Percentiles rank a stretch among this genome's conserved stretches.
phyloP scores from a whole-genome alignment of 2,797 vertebrate species.

The Graptemys geographica region DNA sequence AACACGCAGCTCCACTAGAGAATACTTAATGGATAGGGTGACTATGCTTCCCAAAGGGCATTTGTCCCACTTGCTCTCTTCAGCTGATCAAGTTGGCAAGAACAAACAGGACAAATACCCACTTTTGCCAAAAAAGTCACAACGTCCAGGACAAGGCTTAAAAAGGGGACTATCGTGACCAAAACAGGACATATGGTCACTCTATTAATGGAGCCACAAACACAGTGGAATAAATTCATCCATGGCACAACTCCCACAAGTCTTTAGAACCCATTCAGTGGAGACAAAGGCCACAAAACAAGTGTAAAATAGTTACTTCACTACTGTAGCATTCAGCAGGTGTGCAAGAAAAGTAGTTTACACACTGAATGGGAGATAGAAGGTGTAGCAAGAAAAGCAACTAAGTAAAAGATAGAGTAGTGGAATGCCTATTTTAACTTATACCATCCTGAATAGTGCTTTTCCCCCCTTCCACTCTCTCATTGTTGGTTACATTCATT shows the following conservation, averaged over 20 bases:
- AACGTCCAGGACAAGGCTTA: too few species aligned
- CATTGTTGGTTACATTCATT: background rate
- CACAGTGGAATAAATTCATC: background rate
- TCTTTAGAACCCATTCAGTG: background rate
- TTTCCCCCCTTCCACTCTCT: background rate
- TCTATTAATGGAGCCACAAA: background rate
- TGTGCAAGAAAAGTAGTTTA: background rate
- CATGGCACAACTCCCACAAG: background rate
- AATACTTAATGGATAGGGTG: too few species aligned
- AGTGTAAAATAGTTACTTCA: background rate
- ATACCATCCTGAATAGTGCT: accelerated
- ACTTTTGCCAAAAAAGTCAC: too few species aligned
- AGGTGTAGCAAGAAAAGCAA: background rate
- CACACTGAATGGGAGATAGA: background rate
- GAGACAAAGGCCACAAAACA: background rate
- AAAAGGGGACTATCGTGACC: too few species aligned
- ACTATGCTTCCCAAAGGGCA: too few species aligned
- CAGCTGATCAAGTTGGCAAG: too few species aligned
- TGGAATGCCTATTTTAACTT: background rate
- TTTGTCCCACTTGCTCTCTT: too few species aligned
- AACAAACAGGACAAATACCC: too few species aligned
- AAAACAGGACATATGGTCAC: too few species aligned
- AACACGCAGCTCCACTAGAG: background rate
- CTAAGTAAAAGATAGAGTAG: background rate
- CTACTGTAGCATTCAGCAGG: background rate